A percentile compares a stretch with the other conserved stretches of the same genome.
Conservation (phyloP, 2,797 vertebrate species). For the Zonotrichia albicollis region DNA sequence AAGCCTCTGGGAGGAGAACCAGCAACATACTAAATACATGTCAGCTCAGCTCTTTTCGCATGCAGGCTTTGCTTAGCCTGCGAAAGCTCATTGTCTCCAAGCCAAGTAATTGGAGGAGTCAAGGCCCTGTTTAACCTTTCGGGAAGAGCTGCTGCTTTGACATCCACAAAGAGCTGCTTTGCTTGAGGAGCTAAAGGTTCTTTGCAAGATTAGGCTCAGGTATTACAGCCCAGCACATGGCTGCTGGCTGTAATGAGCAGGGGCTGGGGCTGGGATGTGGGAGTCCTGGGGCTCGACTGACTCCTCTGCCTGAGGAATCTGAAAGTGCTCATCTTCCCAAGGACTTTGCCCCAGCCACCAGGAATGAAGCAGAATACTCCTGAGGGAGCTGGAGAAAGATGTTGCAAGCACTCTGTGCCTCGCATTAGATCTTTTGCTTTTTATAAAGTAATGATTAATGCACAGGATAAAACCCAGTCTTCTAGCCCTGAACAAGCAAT, state of each 20-base stretch:
- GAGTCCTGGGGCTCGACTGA: not conserved
- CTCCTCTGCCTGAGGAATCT: not conserved
- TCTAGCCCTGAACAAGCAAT: not conserved
- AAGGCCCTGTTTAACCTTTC: conserved; percentile 54
- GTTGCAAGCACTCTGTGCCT: not conserved
- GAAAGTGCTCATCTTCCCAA: not conserved
- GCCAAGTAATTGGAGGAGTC: conserved; percentile 48
- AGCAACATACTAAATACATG: conserved; percentile 40
- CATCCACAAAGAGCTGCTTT: conserved; percentile 58
- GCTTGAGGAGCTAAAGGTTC: conserved; percentile 27
- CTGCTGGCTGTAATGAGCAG: not conserved
- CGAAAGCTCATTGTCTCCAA: conserved; percentile 49
- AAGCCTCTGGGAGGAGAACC: conserved; percentile 43
- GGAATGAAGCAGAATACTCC: not conserved
- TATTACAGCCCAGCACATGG: not conserved
- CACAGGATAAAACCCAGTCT: not conserved
- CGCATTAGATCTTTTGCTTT: not conserved
- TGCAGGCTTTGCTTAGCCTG: conserved; percentile 53
- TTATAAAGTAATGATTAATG: not conserved
- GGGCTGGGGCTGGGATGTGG: not conserved
- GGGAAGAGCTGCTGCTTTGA: conserved; percentile 38
- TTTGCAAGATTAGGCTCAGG: conserved; percentile 9
- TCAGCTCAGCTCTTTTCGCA: conserved; percentile 58
- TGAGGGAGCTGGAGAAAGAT: not conserved
- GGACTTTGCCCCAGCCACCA: not conserved